Conservation (phyloP, 64 coral and sea anemone genomes). For the Pocillopora damicornis region DNA sequence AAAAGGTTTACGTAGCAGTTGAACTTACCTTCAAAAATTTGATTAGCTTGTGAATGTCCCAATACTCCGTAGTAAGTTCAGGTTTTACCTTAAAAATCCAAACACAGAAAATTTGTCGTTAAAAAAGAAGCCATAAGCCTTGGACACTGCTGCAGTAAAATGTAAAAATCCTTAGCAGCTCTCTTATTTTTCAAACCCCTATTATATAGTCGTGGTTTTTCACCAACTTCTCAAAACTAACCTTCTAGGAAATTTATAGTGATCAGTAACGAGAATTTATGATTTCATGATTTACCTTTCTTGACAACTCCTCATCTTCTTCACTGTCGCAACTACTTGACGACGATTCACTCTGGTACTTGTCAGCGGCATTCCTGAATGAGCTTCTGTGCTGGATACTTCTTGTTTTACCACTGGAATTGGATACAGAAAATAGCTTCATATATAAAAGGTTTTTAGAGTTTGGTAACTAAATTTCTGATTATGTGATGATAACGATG, state of each 20-base stretch:
- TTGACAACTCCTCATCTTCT: conserved; percentile 15
- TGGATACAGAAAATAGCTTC: neutral
- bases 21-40: conserved; percentile 70
- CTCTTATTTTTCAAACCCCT: too few species aligned
- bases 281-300: neutral
- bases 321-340: conserved; percentile 25
- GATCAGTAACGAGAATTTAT: neutral
- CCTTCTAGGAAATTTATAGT: neutral
- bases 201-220: too few species aligned
- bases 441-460: neutral
- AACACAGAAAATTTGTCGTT: neutral
- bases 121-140: too few species aligned
- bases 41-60: conserved; percentile 88
- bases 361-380: conserved; percentile 20
- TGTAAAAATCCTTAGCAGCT: too few species aligned
- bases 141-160: too few species aligned
- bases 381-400: neutral
- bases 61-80: conserved; percentile 69
- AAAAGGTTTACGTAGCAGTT: neutral
- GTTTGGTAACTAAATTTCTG: neutral
- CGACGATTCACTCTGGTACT: conserved; percentile 10
- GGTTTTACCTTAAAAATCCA: conserved; percentile 32
- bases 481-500: neutral
- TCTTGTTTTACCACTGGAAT: neutral
- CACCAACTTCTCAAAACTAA: too few species aligned